Percentiles rank a stretch among this genome's conserved stretches.
Evolutionary conservation across 2,797 vertebrate species (phyloP).

Genomic region (Sternarchorhynchus goeldii): DNA sequence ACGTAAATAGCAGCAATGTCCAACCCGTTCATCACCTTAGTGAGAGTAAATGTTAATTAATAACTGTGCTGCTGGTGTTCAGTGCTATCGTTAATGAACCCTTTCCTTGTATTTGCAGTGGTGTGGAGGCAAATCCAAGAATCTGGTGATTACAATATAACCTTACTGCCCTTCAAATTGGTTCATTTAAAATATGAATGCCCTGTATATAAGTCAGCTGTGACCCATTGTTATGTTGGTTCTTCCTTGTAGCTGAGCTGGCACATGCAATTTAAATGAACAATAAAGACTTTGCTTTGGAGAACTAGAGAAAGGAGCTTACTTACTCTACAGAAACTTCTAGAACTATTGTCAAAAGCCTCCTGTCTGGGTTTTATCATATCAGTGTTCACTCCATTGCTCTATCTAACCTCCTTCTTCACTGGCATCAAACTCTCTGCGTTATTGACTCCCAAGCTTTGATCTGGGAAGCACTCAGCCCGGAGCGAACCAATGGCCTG

Average conservation of each 20-base stretch:
- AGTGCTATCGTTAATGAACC: too few relatives aligned
- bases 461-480: constrained; percentile 42
- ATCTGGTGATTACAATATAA: too few relatives aligned
- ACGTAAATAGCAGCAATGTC: not conserved
- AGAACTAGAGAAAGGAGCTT: constrained; percentile 8
- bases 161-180: too few relatives aligned
- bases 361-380: constrained; percentile 39
- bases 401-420: constrained; percentile 10
- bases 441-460: constrained; percentile 38
- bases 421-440: constrained; percentile 36
- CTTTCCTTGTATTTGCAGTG: too few relatives aligned
- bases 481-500: constrained; percentile 35
- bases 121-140: too few relatives aligned
- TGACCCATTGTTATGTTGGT: too few relatives aligned
- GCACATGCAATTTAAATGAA: too few relatives aligned
- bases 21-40: not conserved
- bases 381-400: constrained; percentile 17
- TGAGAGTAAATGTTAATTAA: not conserved
- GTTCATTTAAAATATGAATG: too few relatives aligned
- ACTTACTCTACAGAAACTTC: constrained; percentile 26
- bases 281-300: too few relatives aligned
- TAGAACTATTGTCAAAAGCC: constrained; percentile 40
- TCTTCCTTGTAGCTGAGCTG: too few relatives aligned
- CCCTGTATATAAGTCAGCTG: too few relatives aligned
- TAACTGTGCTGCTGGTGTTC: not conserved